These are phyloP conservation scores for Olivierus martensii DNA, from an alignment of 1,140 invertebrate species.

Conservation along the genomic window DNA sequence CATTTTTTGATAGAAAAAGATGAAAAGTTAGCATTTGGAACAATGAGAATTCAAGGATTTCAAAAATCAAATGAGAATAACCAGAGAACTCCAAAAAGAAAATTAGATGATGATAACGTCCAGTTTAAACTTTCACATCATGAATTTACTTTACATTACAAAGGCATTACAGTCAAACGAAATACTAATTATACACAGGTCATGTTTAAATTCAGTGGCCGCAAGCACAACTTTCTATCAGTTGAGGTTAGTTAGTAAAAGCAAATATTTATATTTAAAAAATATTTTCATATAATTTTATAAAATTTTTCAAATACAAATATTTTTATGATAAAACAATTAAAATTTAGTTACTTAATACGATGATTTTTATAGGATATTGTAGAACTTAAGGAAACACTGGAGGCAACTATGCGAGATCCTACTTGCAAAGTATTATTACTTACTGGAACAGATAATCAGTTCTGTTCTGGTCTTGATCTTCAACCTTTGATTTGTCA, in stretches of 20 bases:
- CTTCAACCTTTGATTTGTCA: slow-evolving; percentile 43
- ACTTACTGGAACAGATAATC: slow-evolving; percentile 41
- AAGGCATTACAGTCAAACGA: neutral
- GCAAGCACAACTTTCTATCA: neutral
- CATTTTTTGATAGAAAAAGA: too few species aligned
- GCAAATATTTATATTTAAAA: neutral
- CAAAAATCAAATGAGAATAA: too few species aligned
- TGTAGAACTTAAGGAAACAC: slow-evolving; percentile 41
- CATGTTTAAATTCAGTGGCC: slow-evolving; percentile 1
- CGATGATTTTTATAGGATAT: too few species aligned
- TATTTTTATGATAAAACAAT: too few species aligned
- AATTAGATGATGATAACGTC: too few species aligned
- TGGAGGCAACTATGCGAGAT: slow-evolving; percentile 43
- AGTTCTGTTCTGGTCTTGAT: slow-evolving; percentile 57
- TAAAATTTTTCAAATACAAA: too few species aligned
- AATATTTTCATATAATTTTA: too few species aligned
- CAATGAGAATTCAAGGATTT: too few species aligned
- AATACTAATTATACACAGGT: neutral
- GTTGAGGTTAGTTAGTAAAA: slow-evolving; percentile 4
- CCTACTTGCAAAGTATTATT: slow-evolving; percentile 45
- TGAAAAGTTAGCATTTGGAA: too few species aligned
- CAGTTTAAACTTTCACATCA: too few species aligned
- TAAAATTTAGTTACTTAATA: neutral
- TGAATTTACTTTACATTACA: neutral
- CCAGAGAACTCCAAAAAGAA: too few species aligned